These are phyloP conservation scores for Drosophila serrata DNA, from an alignment of 1,140 invertebrate species.

Conservation along the genomic window DNA sequence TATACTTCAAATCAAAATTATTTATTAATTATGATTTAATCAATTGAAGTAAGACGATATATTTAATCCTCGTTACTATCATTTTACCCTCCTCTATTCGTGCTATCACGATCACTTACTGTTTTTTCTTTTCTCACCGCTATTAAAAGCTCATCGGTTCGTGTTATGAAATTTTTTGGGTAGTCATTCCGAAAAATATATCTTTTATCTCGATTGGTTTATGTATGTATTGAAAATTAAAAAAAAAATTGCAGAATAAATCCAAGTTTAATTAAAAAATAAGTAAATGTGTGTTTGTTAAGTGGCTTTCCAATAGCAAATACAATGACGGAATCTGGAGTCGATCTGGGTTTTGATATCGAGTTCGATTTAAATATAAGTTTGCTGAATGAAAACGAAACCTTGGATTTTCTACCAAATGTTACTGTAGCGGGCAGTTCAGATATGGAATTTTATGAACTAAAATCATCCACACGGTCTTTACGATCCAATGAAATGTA, in stretches of 20 bases:
- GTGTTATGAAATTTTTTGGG: constrained; percentile 34
- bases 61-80: background rate
- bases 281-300: constrained; percentile 1
- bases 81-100: background rate
- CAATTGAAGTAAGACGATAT: background rate
- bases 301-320: background rate
- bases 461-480: constrained; percentile 40
- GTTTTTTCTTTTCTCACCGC: constrained; percentile 33
- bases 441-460: constrained; percentile 39
- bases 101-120: constrained; percentile 32
- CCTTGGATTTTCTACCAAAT: constrained; percentile 37
- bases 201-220: background rate
- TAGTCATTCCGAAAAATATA: constrained; percentile 1
- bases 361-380: constrained; percentile 45
- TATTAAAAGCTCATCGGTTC: constrained; percentile 38
- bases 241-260: background rate
- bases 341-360: constrained; percentile 44
- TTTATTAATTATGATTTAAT: background rate
- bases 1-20: background rate
- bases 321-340: constrained; percentile 39
- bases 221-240: constrained; percentile 5
- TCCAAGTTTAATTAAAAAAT: background rate
- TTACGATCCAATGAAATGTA: constrained; percentile 40
- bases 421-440: constrained; percentile 37
- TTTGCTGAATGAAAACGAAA: constrained; percentile 37